Evolutionary conservation across 2,797 vertebrate species (phyloP), one percentile per base, ranked within the genome.

Genomic region (Amblyraja radiata): DNA sequence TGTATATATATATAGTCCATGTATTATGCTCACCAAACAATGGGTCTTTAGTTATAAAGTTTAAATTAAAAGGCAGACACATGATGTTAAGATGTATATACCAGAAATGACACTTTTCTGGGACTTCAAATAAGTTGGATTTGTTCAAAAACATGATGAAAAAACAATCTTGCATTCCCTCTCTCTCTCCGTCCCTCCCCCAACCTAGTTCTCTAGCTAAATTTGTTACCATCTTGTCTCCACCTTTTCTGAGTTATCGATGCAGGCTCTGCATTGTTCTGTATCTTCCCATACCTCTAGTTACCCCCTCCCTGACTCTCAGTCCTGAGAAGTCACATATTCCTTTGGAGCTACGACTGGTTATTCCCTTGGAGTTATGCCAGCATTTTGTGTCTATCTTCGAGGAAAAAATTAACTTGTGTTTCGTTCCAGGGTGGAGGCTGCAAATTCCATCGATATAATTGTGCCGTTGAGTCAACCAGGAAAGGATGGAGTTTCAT

Each of bases 401-500:
- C 46, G 11, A 54, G 65, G 65, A 68, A 16, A 21, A 68, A 88
- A 36, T 32, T 88, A 65, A 61, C 63, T 68, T 32, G 14, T 68
- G 18, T 68, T 68, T 92, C 36, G 28, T 92, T 54, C 11, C 93
- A 99, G 99, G 99, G 99, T 93, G 99, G 99, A 32, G 99, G 99
- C 88, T 99, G 99, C 94, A 98, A 98, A 94, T 99, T 99, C 96
- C 96, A 99, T 94, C 96, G 99, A 93, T 99, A 99, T 94, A 99
- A 99, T 96, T 99, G 99, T 94, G 98, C 98, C 77, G 96, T 99
- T 95, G 97, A 98, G 0, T 98, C 99, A 63, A 98, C 98, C 0
- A 97, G 98, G 93, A 99, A 99, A 96, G 99, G 99, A 93, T 99
- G 99, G 99, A 99, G 97, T 94, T 99, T 99, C 95, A 99, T 99